These are phyloP conservation scores for Scopus umbretta DNA, from an alignment of 2,113 vertebrate species.

Conservation along the genomic window DNA sequence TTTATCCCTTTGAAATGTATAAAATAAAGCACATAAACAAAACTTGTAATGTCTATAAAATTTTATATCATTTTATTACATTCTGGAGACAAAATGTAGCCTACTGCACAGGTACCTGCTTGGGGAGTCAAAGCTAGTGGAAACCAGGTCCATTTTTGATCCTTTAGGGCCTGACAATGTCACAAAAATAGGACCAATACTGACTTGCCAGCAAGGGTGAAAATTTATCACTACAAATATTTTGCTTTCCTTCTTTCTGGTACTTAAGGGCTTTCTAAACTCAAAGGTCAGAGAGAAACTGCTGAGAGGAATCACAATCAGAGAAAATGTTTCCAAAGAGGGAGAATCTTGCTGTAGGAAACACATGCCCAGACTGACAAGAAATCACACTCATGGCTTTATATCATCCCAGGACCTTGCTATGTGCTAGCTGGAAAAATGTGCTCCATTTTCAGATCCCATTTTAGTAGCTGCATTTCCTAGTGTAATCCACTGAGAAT, in stretches of 20 bases:
- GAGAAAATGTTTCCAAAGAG: slow-evolving; percentile 13
- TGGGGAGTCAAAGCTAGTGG: background rate
- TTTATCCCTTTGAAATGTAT: background rate
- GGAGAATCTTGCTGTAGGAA: background rate
- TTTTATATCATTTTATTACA: background rate
- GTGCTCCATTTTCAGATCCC: background rate
- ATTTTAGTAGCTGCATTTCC: background rate
- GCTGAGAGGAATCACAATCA: slow-evolving; percentile 36
- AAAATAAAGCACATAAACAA: background rate
- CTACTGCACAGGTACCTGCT: background rate
- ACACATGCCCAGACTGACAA: background rate
- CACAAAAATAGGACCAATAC: background rate
- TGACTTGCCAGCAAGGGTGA: background rate
- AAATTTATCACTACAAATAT: slow-evolving; percentile 21
- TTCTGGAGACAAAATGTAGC: background rate
- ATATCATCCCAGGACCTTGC: background rate
- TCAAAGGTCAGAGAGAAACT: slow-evolving; percentile 40
- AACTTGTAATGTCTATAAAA: background rate
- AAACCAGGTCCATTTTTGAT: background rate
- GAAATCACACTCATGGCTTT: background rate
- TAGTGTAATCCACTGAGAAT: background rate
- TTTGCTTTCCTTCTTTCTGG: slow-evolving; percentile 10
- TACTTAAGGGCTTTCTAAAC: slow-evolving; percentile 40
- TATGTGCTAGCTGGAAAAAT: background rate
- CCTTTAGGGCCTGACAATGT: background rate